Conservation (phyloP, 2,888 invertebrate species). For the Lasiommata megera region DNA sequence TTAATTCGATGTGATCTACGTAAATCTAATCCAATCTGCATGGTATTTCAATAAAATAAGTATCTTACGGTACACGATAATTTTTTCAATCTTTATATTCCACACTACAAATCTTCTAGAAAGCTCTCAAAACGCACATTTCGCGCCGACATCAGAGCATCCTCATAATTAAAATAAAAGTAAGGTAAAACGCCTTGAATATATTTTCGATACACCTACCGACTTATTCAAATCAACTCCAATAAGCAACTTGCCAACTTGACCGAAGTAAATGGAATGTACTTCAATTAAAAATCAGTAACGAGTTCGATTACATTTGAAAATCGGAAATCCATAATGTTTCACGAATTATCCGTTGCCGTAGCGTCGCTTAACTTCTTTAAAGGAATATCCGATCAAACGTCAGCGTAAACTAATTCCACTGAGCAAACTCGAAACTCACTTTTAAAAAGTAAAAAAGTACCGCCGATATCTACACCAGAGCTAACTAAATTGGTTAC, state of each 20-base stretch:
- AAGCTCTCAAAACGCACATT: too few species aligned
- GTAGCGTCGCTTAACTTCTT: conserved; percentile 63
- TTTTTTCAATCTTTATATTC: too few species aligned
- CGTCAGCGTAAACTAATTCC: conserved; percentile 77
- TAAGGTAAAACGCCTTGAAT: too few species aligned
- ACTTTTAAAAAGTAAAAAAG: conserved; percentile 55
- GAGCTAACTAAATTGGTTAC: conserved; percentile 65
- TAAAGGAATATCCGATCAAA: conserved; percentile 78
- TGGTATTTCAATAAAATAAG: too few species aligned
- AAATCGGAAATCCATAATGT: conserved; percentile 50
- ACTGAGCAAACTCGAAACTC: conserved; percentile 70
- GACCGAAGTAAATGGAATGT: conserved; percentile 27
- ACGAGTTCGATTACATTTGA: conserved; percentile 49
- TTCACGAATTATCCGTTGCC: conserved; percentile 54
- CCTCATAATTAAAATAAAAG: too few species aligned
- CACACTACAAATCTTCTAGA: too few species aligned
- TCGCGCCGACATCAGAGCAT: too few species aligned
- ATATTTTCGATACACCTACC: conserved; percentile 2
- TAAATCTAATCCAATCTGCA: too few species aligned
- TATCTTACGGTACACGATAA: too few species aligned
- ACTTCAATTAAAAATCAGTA: conserved; percentile 44
- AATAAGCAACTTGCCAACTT: conserved; percentile 24
- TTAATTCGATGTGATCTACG: too few species aligned
- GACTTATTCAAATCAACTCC: conserved; percentile 30
- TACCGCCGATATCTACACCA: conserved; percentile 57